A percentile compares a stretch with the other conserved stretches of the same genome.
Conservation (phyloP, 2,797 vertebrate species). For the Gymnodraco acuticeps region DNA sequence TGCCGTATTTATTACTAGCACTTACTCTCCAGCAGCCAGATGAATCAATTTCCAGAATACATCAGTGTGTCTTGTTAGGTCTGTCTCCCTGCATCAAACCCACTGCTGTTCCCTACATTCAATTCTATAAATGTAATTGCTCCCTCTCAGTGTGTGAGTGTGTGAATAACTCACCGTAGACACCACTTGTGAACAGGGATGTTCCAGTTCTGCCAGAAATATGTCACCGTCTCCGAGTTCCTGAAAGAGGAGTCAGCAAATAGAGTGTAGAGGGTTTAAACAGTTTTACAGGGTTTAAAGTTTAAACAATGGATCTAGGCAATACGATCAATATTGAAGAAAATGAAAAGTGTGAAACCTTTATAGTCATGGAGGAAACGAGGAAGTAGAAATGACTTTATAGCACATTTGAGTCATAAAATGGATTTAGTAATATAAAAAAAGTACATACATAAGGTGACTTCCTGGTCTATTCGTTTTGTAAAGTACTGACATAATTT, state of each 20-base stretch:
- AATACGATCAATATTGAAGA: conserved; percentile 39
- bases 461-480: too few species aligned
- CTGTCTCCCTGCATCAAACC: conserved; percentile 40
- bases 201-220: conserved; percentile 99
- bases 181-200: conserved; percentile 97
- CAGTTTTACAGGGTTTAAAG: conserved; percentile 30
- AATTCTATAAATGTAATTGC: conserved; percentile 43
- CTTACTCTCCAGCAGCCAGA: conserved; percentile 52
- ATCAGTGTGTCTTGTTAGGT: conserved; percentile 62
- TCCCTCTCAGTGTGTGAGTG: conserved; percentile 33
- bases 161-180: conserved; percentile 84
- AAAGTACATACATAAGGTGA: background rate
- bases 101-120: conserved; percentile 14
- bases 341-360: conserved; percentile 7
- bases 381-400: background rate
- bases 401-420: background rate
- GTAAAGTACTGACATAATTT: background rate
- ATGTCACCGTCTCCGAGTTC: conserved; percentile 92
- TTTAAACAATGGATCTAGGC: conserved; percentile 38
- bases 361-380: background rate
- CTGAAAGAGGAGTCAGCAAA: conserved; percentile 75
- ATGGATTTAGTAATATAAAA: background rate
- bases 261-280: conserved; percentile 21
- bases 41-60: conserved; percentile 63
- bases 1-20: conserved; percentile 49